Conservation (phyloP, 2,888 invertebrate species). For the Rhagonycha fulva region DNA sequence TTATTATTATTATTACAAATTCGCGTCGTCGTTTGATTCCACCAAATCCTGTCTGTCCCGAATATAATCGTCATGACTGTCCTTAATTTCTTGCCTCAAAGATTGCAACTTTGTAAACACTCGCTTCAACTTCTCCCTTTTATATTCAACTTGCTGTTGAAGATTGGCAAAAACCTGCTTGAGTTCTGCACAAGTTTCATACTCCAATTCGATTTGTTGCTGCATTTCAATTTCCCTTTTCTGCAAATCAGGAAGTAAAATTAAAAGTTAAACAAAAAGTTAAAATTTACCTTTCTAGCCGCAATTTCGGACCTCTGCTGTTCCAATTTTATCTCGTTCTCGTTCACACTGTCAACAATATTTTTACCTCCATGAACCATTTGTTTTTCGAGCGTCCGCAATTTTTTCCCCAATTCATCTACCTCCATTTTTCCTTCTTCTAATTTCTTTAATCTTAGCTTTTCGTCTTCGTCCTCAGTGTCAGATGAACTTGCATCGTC, state of each 20-base stretch:
- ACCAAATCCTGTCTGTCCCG: conserved; percentile 91
- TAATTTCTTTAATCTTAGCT: conserved; percentile 53
- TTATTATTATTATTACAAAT: conserved; percentile 58
- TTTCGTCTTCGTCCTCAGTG: conserved; percentile 53
- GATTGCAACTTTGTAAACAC: conserved; percentile 81
- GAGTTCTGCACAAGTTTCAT: conserved; percentile 89
- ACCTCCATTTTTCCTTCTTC: conserved; percentile 65
- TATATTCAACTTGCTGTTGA: conserved; percentile 96
- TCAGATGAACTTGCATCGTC: conserved; percentile 49
- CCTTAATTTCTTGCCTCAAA: conserved; percentile 77
- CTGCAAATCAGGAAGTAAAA: conserved; percentile 34
- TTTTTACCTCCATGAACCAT: conserved; percentile 93
- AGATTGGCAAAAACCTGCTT: conserved; percentile 89
- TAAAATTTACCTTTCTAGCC: conserved; percentile 70
- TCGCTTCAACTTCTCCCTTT: conserved; percentile 91
- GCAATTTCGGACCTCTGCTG: conserved; percentile 85
- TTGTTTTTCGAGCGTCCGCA: conserved; percentile 88
- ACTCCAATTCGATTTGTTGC: conserved; percentile 90
- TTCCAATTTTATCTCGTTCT: conserved; percentile 89
- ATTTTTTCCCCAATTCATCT: conserved; percentile 76
- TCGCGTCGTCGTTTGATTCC: conserved; percentile 87
- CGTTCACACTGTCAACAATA: conserved; percentile 93
- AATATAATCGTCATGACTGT: conserved; percentile 86
- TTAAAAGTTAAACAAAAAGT: conserved; percentile 1
- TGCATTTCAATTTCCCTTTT: conserved; percentile 86